phyloP scores from a whole-genome alignment of 2,888 invertebrate genomes.

The Phanerotoma sp. region DNA sequence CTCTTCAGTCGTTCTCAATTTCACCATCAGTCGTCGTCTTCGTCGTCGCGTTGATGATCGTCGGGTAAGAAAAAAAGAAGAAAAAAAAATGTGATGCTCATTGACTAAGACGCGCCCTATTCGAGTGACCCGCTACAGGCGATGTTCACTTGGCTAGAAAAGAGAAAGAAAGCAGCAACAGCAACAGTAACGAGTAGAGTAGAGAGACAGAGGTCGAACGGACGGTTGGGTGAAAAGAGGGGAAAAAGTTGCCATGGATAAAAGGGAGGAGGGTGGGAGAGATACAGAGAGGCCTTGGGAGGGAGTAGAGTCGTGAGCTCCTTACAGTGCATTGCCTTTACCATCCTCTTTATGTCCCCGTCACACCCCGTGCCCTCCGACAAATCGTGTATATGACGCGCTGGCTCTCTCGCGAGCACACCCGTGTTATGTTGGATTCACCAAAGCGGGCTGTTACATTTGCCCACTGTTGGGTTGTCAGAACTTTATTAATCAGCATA shows the following conservation, averaged over 20 bases:
- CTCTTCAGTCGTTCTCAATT: constrained; percentile 8
- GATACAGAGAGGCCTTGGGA: constrained; percentile 9
- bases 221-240: constrained; percentile 12
- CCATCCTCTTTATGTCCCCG: constrained; percentile 48
- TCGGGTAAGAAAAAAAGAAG: too few species aligned
- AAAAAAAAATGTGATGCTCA: constrained; percentile 9
- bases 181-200: too few species aligned
- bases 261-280: constrained; percentile 22
- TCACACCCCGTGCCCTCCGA: constrained; percentile 52
- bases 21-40: constrained; percentile 1
- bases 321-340: constrained; percentile 58
- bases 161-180: constrained; percentile 4
- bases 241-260: constrained; percentile 21
- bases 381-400: constrained; percentile 41
- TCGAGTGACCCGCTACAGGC: constrained; percentile 8
- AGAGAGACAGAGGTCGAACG: constrained; percentile 1
- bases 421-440: not conserved
- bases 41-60: too few species aligned
- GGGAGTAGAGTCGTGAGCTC: constrained; percentile 51
- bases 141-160: constrained; percentile 8
- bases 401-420: not conserved
- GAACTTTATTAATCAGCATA: not conserved
- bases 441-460: too few species aligned
- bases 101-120: constrained; percentile 23
- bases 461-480: too few species aligned